Percentiles rank a stretch among this genome's conserved stretches.
Conservation (phyloP, 2,113 vertebrate species). For the Fukomys damarensis region DNA sequence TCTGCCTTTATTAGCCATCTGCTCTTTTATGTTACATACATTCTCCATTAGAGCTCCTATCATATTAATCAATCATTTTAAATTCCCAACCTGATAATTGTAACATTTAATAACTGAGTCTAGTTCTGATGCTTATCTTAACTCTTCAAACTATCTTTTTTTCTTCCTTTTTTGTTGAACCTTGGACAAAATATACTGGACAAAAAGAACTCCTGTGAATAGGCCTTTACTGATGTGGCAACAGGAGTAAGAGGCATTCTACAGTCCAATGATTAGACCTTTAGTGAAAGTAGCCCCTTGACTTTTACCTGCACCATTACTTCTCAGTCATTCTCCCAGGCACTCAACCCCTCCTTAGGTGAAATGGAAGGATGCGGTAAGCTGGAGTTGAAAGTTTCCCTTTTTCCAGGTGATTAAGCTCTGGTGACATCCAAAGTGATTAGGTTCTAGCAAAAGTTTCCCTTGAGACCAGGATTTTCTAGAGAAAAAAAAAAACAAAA, state of each 20-base stretch:
- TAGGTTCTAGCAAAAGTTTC: neutral
- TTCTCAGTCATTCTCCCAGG: neutral
- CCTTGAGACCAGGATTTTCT: slow-evolving; percentile 6
- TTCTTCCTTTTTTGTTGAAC: neutral
- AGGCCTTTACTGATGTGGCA: neutral
- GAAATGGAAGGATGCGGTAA: neutral
- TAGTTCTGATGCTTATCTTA: neutral
- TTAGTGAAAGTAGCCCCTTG: neutral
- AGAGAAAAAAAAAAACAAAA: neutral
- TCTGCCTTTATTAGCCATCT: neutral
- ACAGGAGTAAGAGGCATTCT: neutral
- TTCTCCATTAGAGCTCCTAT: neutral
- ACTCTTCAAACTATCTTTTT: neutral
- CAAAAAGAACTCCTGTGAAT: neutral
- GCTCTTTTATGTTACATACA: neutral
- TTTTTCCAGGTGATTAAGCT: neutral
- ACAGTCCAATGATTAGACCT: neutral
- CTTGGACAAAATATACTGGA: neutral
- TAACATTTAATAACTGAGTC: neutral
- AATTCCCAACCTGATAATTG: neutral
- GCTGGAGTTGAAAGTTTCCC: neutral
- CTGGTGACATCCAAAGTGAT: neutral
- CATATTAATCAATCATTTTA: neutral
- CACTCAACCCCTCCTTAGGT: neutral
- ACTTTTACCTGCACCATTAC: neutral